Evolutionary conservation across 2,113 vertebrate species (phyloP).

Genomic region (Sprattus sprattus): DNA sequence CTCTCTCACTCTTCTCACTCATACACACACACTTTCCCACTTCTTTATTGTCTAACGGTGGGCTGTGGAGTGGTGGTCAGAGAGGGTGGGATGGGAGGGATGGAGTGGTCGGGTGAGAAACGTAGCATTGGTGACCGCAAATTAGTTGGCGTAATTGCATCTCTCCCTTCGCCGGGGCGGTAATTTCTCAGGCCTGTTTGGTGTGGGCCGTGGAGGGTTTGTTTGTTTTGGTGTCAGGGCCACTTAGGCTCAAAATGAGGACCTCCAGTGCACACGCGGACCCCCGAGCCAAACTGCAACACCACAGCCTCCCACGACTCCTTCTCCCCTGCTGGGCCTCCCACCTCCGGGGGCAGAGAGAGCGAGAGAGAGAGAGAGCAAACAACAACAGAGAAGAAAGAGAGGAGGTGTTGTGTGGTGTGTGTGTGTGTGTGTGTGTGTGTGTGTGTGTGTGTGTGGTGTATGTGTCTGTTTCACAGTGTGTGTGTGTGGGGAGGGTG

Average conservation of each 20-base stretch:
- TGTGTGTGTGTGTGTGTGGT: neutral
- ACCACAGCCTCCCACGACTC: slow-evolving; percentile 46
- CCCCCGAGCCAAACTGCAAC: slow-evolving; percentile 63
- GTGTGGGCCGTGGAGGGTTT: slow-evolving; percentile 61
- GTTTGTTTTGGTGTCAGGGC: slow-evolving; percentile 78
- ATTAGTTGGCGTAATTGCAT: slow-evolving; percentile 73
- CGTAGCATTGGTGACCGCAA: slow-evolving; percentile 63
- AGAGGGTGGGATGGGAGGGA: slow-evolving; percentile 14
- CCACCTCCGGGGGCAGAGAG: neutral
- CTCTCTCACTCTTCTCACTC: neutral
- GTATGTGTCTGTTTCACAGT: neutral
- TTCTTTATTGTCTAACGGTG: neutral
- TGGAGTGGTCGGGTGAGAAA: slow-evolving; percentile 43
- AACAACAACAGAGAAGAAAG: slow-evolving; percentile 14
- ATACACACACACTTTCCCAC: neutral
- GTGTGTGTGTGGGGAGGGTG: neutral
- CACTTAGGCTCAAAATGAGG: slow-evolving; percentile 72
- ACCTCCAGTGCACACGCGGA: slow-evolving; percentile 66
- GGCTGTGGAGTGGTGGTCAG: neutral
- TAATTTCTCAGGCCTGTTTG: slow-evolving; percentile 69
- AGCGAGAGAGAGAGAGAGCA: neutral
- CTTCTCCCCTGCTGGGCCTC: neutral
- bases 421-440: neutral
- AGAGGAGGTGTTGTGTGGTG: neutral
- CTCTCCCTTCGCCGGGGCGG: slow-evolving; percentile 53